phyloP scores from a whole-genome alignment of 2,888 invertebrate genomes.

The Teinopalpus imperialis region DNA sequence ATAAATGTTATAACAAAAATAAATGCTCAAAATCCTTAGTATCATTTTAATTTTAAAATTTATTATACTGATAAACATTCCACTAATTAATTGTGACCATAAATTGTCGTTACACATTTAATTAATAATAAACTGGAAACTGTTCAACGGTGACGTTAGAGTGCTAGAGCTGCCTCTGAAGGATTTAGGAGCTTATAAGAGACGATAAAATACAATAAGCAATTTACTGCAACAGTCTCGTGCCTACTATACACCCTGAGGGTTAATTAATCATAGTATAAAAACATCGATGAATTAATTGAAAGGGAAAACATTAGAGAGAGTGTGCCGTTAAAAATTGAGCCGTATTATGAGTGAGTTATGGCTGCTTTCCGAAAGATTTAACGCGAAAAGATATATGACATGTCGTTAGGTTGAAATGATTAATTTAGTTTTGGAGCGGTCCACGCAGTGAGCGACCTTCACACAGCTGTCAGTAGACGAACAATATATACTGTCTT shows the following conservation, averaged over 20 bases:
- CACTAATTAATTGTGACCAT: not conserved
- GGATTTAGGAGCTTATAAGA: constrained; percentile 12
- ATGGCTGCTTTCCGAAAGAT: constrained; percentile 36
- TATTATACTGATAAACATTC: too few relatives aligned
- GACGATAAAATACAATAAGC: constrained; percentile 21
- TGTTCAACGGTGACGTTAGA: not conserved
- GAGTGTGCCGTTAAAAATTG: constrained; percentile 20
- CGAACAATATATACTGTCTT: too few relatives aligned
- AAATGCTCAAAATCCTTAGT: too few relatives aligned
- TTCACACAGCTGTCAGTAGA: not conserved
- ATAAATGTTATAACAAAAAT: too few relatives aligned
- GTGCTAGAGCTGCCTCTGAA: constrained; percentile 3
- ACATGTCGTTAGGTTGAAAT: constrained; percentile 52
- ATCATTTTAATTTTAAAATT: too few relatives aligned
- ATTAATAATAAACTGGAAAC: not conserved
- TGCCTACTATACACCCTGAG: not conserved
- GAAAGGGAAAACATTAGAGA: constrained; percentile 29
- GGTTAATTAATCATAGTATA: constrained; percentile 22
- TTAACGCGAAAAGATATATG: constrained; percentile 47
- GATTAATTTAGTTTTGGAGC: constrained; percentile 47
- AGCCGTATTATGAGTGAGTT: constrained; percentile 34
- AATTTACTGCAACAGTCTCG: constrained; percentile 1
- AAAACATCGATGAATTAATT: constrained; percentile 30
- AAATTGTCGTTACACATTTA: constrained; percentile 4
- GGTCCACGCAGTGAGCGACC: constrained; percentile 24